Conservation (phyloP, 30 jellyfish, hydroid and myxozoan species). For the Nemopilema nomurai region DNA sequence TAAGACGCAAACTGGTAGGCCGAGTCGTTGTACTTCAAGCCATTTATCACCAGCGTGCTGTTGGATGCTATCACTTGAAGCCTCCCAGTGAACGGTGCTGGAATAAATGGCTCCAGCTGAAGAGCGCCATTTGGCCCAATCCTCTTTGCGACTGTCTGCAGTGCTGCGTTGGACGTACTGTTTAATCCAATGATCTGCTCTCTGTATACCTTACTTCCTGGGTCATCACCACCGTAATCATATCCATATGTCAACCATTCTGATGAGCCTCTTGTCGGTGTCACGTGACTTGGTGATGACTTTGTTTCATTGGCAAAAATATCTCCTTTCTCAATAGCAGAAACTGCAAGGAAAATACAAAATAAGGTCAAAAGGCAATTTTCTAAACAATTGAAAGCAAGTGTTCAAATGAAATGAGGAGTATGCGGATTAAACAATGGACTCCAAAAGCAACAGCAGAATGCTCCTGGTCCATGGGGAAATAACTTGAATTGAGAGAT, state of each 20-base stretch:
- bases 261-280: conserved; percentile 14
- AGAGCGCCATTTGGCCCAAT: conserved; percentile 2
- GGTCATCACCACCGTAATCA: conserved; percentile 17
- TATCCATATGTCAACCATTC: conserved; percentile 42
- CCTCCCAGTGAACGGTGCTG: conserved; percentile 34
- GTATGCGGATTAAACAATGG: too few species aligned
- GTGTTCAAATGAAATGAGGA: too few species aligned
- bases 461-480: too few species aligned
- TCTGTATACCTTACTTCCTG: too few species aligned
- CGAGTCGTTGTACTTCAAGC: conserved; percentile 28
- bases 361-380: too few species aligned
- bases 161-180: not conserved
- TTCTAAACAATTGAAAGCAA: too few species aligned
- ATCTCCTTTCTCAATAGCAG: not conserved
- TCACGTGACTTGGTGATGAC: conserved; percentile 42
- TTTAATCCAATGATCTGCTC: conserved; percentile 4
- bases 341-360: not conserved
- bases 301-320: too few species aligned
- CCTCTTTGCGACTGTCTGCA: conserved; percentile 28
- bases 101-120: not conserved
- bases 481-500: too few species aligned
- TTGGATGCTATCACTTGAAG: conserved; percentile 12
- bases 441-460: too few species aligned
- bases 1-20: not conserved
- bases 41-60: conserved; percentile 24